phyloP scores from a whole-genome alignment of 1,140 invertebrate species.

The Meteorus sp. region DNA sequence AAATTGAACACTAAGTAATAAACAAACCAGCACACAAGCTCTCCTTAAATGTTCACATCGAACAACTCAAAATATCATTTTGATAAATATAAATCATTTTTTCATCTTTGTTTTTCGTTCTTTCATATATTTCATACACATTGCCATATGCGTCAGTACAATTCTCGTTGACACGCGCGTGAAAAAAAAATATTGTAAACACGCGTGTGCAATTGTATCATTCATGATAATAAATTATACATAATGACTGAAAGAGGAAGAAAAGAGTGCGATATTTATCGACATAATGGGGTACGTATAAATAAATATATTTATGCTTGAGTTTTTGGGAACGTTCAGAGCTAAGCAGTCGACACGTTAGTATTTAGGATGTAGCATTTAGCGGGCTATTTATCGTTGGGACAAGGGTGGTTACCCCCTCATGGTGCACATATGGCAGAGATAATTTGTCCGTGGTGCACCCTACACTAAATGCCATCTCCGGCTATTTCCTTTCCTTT shows the following conservation, averaged over 20 bases:
- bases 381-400: slow-evolving; percentile 46
- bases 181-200: slow-evolving; percentile 11
- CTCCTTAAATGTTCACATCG: too few relatives aligned
- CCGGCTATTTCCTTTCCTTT: not conserved
- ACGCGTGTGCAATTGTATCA: not conserved
- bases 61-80: too few relatives aligned
- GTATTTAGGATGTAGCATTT: slow-evolving; percentile 38
- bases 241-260: slow-evolving; percentile 23
- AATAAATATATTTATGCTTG: slow-evolving; percentile 13
- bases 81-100: too few relatives aligned
- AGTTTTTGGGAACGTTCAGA: slow-evolving; percentile 10
- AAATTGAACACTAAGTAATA: too few relatives aligned
- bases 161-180: slow-evolving; percentile 7
- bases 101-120: not conserved
- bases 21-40: too few relatives aligned
- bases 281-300: slow-evolving; percentile 23
- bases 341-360: slow-evolving; percentile 20
- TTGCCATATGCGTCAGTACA: not conserved
- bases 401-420: slow-evolving; percentile 44
- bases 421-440: slow-evolving; percentile 49
- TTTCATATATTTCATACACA: not conserved
- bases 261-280: slow-evolving; percentile 26
- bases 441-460: slow-evolving; percentile 39
- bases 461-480: too few relatives aligned
- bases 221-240: slow-evolving; percentile 2